Evolutionary conservation across 2,888 invertebrate genomes (phyloP), one percentile per base, ranked within the genome.

Genomic region (Chrysomela aeneicollis): DNA sequence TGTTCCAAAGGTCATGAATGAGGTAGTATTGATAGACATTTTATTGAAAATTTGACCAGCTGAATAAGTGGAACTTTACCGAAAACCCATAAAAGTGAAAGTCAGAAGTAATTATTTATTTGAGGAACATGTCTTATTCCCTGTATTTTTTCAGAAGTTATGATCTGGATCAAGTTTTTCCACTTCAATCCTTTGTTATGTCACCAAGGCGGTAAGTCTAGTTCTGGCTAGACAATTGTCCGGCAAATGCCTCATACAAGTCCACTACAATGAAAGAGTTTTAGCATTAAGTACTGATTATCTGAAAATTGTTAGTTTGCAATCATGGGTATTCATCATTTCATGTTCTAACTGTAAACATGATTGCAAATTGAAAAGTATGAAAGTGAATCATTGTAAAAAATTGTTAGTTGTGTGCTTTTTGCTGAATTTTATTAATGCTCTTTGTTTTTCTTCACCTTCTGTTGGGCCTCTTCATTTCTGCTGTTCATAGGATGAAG

Each of bases 61-160:
- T 4, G n/a, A 4, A 42, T 42, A 12, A 42, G 42, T 42, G 42
- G 12, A 42, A 42, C 15, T 15, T 42, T 42, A 42, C 42, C 42
- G n/a, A 42, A 6, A 42, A 15, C 42, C 42, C 42, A 4, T 42
- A 3, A 42, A 10, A 42, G 42, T 42, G 9, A 4, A 15, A 42
- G 42, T 42, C 42, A 15, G 42, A 18, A 32, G 26, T 57, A 46
- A 57, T 55, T 21, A 22, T 57, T 42, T 59, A 61, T 63, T 67
- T 67, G 62, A 67, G 73, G 72, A 74, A 74, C 76, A 73, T 81
- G 85, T 87, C 88, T 88, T 86, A 88, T 86, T 88, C 88, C 90
- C 88, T 89, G 85, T 89, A 88, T 90, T 89, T 90, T 91, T 91
- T 89, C 90, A 90, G 90, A 90, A 90, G 85, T 86, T 64, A 85